Conservation (phyloP, 1,140 invertebrate genomes). For the Coenobita brevimanus region DNA sequence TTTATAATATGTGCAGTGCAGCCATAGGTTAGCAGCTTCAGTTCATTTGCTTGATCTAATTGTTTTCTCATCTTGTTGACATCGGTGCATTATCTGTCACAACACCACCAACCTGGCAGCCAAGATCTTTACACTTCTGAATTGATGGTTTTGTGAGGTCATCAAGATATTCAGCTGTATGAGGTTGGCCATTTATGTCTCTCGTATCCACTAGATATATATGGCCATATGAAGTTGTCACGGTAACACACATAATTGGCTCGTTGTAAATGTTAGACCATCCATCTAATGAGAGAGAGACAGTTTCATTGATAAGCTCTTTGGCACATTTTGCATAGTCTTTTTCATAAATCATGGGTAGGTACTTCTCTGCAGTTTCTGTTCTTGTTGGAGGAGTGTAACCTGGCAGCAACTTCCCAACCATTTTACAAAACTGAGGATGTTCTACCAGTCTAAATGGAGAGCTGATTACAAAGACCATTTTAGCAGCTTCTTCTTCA, state of each 20-base stretch:
- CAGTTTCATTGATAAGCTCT: neutral
- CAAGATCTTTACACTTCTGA: neutral
- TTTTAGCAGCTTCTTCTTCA: slow-evolving; percentile 40
- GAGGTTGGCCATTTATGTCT: neutral
- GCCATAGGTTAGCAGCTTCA: neutral
- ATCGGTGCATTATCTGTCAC: slow-evolving; percentile 1
- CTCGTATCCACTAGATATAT: neutral
- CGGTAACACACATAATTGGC: slow-evolving; percentile 9
- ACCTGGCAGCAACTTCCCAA: neutral
- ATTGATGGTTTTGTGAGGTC: neutral
- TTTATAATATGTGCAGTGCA: neutral
- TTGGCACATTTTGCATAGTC: slow-evolving; percentile 19
- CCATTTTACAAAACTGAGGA: slow-evolving; percentile 35
- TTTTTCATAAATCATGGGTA: slow-evolving; percentile 27
- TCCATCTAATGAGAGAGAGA: slow-evolving; percentile 41
- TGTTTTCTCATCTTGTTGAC: neutral
- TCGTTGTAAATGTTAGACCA: slow-evolving; percentile 46
- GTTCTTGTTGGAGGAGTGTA: slow-evolving; percentile 16
- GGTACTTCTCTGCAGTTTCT: slow-evolving; percentile 7
- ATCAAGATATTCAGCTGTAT: neutral
- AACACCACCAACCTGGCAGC: neutral
- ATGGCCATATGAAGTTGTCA: slow-evolving; percentile 2
- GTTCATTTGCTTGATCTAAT: neutral
- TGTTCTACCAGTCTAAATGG: slow-evolving; percentile 22
- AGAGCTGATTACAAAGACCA: slow-evolving; percentile 19